Evolutionary conservation across 2,797 vertebrate species (phyloP).

Genomic region (Phoxinus dragarum): DNA sequence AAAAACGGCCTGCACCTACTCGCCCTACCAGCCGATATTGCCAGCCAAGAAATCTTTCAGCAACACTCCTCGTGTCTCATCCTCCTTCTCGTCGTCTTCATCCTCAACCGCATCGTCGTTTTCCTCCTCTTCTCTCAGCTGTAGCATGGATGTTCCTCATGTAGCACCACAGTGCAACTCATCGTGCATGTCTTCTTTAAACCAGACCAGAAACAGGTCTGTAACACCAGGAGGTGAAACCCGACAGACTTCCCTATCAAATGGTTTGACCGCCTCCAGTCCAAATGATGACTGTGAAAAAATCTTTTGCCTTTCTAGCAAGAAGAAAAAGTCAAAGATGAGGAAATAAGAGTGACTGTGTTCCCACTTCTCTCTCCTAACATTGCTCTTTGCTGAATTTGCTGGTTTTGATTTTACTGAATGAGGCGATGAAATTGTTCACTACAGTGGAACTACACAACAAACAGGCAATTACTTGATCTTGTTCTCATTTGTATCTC

Average conservation of each 20-base stretch:
- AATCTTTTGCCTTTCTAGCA: slow-evolving; percentile 67
- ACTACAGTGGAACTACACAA: neutral
- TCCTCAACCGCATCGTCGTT: slow-evolving; percentile 60
- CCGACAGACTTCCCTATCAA: slow-evolving; percentile 57
- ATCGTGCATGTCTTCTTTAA: slow-evolving; percentile 4
- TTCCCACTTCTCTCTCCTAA: slow-evolving; percentile 26
- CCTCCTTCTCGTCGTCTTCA: neutral
- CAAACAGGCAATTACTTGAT: slow-evolving; percentile 31
- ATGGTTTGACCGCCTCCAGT: slow-evolving; percentile 44
- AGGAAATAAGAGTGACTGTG: slow-evolving; percentile 53
- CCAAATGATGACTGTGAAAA: slow-evolving; percentile 51
- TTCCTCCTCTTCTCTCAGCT: slow-evolving; percentile 57
- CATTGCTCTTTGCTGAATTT: neutral
- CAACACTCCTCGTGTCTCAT: neutral
- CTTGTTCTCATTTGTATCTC: slow-evolving; percentile 2
- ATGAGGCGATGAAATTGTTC: neutral
- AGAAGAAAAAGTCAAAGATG: slow-evolving; percentile 70
- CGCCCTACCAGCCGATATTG: neutral
- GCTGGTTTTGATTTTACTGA: neutral
- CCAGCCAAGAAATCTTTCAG: neutral
- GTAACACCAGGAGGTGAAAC: slow-evolving; percentile 23
- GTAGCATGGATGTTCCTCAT: slow-evolving; percentile 35
- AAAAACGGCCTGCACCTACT: neutral
- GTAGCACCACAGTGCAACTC: neutral
- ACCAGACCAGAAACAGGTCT: slow-evolving; percentile 31